Conservation (phyloP, 1,140 invertebrate species). For the Drosophila ficusphila region DNA sequence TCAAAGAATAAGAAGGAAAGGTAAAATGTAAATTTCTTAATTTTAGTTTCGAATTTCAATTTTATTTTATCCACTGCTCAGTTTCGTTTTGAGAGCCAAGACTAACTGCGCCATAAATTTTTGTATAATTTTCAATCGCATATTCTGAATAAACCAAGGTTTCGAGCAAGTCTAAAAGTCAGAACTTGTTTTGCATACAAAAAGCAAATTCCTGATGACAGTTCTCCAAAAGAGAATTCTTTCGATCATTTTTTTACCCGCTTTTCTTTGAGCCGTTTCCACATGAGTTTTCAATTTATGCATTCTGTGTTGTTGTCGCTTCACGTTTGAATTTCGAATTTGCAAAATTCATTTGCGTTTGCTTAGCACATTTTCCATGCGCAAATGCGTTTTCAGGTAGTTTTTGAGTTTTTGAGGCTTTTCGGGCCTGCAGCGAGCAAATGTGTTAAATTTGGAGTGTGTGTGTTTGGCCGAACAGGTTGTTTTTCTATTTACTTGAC, state of each 20-base stretch:
- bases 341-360: slow-evolving; percentile 76
- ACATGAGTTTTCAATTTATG: slow-evolving; percentile 50
- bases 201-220: slow-evolving; percentile 42
- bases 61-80: neutral
- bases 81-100: neutral
- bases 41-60: too few species aligned
- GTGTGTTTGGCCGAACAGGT: slow-evolving; percentile 31
- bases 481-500: slow-evolving; percentile 36
- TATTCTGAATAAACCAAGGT: slow-evolving; percentile 32
- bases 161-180: slow-evolving; percentile 36
- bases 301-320: slow-evolving; percentile 52
- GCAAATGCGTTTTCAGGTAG: slow-evolving; percentile 56
- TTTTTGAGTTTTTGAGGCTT: slow-evolving; percentile 29
- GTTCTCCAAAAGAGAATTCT: slow-evolving; percentile 44
- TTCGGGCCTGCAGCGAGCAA: slow-evolving; percentile 34
- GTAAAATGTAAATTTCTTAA: too few species aligned
- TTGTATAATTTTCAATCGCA: slow-evolving; percentile 7
- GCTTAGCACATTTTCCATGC: slow-evolving; percentile 72
- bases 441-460: slow-evolving; percentile 57
- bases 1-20: neutral
- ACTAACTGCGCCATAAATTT: slow-evolving; percentile 11
- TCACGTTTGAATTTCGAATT: slow-evolving; percentile 70
- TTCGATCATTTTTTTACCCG: slow-evolving; percentile 21
- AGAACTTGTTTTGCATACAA: slow-evolving; percentile 50
- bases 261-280: slow-evolving; percentile 34